Base-by-base conservation (phyloP, 2,797 vertebrate genomes). In the Rhynchonycteris naso region DNA sequence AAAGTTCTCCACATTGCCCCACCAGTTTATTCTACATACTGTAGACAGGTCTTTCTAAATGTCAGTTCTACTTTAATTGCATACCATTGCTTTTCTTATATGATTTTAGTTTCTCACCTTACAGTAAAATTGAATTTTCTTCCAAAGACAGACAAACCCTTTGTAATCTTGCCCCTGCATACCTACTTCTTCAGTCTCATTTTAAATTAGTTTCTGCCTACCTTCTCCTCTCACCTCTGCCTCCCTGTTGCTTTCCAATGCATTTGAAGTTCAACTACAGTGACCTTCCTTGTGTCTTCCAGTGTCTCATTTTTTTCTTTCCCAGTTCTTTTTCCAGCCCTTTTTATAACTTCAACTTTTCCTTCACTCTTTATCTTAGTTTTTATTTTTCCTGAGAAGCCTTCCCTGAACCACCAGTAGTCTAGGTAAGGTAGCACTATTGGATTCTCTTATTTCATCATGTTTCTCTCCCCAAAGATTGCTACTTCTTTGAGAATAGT, bases 101-200 rank as follows among this genome's bases (percentile, higher is more conserved):
- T 50, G 76, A 33, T 19, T 86, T 85, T 59, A 54, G 0, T 95
- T 93, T 47, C 12, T 88, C 14, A 59, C n/a, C 11, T 95, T 72
- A 61, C 10, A 89, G 74, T 92, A n/a, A 93, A 90, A 76, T 85
- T 72, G 80, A 84, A 90, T 72, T 69, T 88, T 91, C 35, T 88
- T 80, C 24, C n/a, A 83, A 83, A 82, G 35, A 21, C 16, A 84
- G 94, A 54, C 50, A 75, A 56, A 24, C n/a, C 0, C 35, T 93
- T 63, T 81, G 47, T 88, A 69, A 88, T 56, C 16, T 89, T 63
- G 19, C 50, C 47, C 4, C 13, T 74, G 22, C 22, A 33, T 33
- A 50, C 26, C 30, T 33, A 28, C 18, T 68, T 93, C 12, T 54
- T 19, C 2, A 65, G 19, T 63, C 19, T 78, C 54, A 78, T 74